These are phyloP conservation scores for Platygyra sinensis DNA, from an alignment of 64 coral and sea anemone species.

Conservation along the genomic window DNA sequence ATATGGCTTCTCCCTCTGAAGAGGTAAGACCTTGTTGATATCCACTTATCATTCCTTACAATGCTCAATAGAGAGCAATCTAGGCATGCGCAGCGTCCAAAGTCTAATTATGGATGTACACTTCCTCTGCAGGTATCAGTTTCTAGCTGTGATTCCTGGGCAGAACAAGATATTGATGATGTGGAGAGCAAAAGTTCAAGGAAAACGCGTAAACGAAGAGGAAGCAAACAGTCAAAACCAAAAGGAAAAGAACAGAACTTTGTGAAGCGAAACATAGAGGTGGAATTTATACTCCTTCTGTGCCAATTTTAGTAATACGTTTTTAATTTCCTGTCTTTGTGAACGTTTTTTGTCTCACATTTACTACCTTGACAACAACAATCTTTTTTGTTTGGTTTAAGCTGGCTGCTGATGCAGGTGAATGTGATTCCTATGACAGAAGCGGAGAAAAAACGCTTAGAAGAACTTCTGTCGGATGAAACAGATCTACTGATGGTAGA, in stretches of 20 bases:
- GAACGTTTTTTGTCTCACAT: no score
- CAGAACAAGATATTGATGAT: constrained; percentile 35
- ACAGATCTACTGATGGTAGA: constrained; percentile 77
- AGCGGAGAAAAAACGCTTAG: constrained; percentile 83
- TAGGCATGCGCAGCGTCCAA: no score
- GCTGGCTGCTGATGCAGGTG: constrained; percentile 92
- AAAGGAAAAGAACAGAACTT: constrained; percentile 72
- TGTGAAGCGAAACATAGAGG: constrained; percentile 89
- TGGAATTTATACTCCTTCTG: background rate
- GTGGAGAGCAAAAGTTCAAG: constrained; percentile 16
- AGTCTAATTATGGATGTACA: background rate
- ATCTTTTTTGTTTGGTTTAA: constrained; percentile 1
- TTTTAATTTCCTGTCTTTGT: background rate
- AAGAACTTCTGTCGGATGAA: constrained; percentile 77
- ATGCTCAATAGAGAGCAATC: no score
- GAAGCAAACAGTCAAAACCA: constrained; percentile 28
- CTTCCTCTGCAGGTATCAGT: background rate
- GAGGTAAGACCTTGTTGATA: background rate
- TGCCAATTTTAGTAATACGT: background rate
- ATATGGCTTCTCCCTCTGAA: constrained; percentile 29
- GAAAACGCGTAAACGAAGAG: background rate
- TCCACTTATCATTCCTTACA: no score
- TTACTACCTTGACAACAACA: no score
- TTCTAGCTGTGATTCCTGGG: constrained; percentile 37
- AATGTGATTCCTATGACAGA: constrained; percentile 96